These are phyloP conservation scores for Mustelus asterias DNA, from an alignment of 2,113 vertebrate genomes.

Conservation along the genomic window DNA sequence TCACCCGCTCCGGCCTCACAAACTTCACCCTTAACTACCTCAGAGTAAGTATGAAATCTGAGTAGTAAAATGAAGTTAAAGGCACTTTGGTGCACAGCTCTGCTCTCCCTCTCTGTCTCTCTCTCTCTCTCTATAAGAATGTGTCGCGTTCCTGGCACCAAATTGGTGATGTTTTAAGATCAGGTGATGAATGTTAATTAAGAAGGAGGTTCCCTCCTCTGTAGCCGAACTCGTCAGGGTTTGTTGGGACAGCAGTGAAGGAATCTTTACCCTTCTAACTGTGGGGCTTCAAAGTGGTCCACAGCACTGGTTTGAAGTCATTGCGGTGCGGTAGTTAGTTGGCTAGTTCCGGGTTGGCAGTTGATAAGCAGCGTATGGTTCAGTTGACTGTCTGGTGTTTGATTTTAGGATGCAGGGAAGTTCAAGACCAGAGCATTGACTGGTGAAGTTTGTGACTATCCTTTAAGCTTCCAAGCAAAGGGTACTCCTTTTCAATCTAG, in stretches of 20 bases:
- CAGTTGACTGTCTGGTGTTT: neutral
- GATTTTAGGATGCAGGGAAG: neutral
- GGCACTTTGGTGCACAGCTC: neutral
- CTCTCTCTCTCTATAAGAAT: neutral
- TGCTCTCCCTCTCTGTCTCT: neutral
- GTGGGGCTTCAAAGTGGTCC: neutral
- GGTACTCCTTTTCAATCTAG: too few relatives aligned
- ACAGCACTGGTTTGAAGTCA: neutral
- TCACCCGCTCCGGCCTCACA: slow-evolving; percentile 23
- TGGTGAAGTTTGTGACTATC: neutral
- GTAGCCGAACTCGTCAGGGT: neutral
- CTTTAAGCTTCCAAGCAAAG: neutral
- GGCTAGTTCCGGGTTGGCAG: neutral
- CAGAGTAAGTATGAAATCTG: neutral
- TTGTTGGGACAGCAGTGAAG: neutral
- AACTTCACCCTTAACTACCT: slow-evolving; percentile 36
- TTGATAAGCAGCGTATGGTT: too few relatives aligned
- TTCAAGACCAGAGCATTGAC: neutral
- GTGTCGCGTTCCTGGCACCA: neutral
- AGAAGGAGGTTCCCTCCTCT: neutral
- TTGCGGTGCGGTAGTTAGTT: neutral
- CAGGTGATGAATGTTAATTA: neutral
- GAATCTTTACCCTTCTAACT: neutral
- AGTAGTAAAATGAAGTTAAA: neutral
- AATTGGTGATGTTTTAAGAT: neutral